Conservation (phyloP, 2,888 invertebrate genomes). For the Hermaeophaga mercurialis region DNA sequence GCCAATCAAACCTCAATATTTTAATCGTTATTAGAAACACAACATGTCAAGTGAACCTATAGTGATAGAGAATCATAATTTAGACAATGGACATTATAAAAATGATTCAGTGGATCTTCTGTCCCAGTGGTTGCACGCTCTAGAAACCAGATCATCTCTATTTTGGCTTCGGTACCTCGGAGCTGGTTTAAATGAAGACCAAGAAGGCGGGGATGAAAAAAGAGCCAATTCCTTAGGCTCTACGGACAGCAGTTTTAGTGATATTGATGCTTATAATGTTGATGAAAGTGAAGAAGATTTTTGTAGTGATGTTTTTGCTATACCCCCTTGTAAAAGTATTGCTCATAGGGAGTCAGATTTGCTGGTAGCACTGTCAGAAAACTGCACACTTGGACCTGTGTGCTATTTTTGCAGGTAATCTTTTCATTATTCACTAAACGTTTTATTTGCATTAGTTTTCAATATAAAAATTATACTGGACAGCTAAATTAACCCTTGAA, state of each 20-base stretch:
- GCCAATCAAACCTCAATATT: no score
- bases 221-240: conserved; percentile 48
- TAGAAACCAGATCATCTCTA: conserved; percentile 52
- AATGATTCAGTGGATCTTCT: conserved; percentile 41
- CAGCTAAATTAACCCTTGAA: no score
- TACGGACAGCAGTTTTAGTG: conserved; percentile 44
- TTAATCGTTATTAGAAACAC: no score
- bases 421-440: no score
- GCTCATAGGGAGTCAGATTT: conserved; percentile 57
- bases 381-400: conserved; percentile 56
- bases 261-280: conserved; percentile 41
- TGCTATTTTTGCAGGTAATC: conserved; percentile 59
- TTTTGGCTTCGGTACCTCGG: conserved; percentile 54
- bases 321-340: conserved; percentile 54
- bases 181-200: conserved; percentile 39
- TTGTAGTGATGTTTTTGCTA: conserved; percentile 35
- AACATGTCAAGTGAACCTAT: background rate
- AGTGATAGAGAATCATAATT: conserved; percentile 2
- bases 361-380: conserved; percentile 55
- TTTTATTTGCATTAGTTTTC: no score
- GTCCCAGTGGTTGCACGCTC: conserved; percentile 53
- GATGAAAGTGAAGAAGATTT: conserved; percentile 36
- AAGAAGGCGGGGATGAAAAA: conserved; percentile 35
- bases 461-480: no score
- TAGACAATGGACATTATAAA: conserved; percentile 36